phyloP scores from a whole-genome alignment of 2,797 vertebrate species.

The Orientallactaga sibirica region DNA sequence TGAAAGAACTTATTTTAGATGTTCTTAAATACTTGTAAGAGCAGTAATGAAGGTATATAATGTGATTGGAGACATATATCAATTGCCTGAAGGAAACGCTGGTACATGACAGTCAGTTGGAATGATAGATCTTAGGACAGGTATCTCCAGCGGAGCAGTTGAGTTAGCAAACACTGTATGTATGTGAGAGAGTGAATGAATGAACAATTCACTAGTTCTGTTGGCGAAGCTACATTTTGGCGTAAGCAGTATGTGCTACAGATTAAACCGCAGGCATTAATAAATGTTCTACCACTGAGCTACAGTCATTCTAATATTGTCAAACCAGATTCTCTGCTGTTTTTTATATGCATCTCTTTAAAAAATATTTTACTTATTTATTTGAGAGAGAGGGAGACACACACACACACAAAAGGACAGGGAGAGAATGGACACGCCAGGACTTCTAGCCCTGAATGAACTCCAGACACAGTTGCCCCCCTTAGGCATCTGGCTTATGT shows the following conservation, averaged over 20 bases:
- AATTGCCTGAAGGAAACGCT: neutral
- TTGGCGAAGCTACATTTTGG: neutral
- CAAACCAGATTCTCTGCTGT: neutral
- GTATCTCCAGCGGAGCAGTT: neutral
- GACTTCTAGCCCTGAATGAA: too few species aligned
- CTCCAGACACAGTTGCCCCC: too few species aligned
- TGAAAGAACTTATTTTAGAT: neutral
- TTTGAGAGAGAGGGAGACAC: too few species aligned
- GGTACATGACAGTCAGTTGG: neutral
- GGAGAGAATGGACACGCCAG: too few species aligned
- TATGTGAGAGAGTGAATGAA: neutral
- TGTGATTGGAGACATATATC: neutral
- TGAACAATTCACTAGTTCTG: neutral
- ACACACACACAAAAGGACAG: too few species aligned
- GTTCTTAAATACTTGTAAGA: neutral
- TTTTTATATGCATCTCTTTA: neutral
- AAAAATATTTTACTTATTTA: too few species aligned
- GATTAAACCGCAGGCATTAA: neutral
- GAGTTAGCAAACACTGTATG: neutral
- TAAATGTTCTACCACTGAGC: neutral
- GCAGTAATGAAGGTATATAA: neutral
- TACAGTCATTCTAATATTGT: neutral
- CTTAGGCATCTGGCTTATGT: too few species aligned
- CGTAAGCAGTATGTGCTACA: accelerated
- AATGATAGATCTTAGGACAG: neutral